Conservation (phyloP, 2,888 invertebrate species). For the Lasius fuliginosus region DNA sequence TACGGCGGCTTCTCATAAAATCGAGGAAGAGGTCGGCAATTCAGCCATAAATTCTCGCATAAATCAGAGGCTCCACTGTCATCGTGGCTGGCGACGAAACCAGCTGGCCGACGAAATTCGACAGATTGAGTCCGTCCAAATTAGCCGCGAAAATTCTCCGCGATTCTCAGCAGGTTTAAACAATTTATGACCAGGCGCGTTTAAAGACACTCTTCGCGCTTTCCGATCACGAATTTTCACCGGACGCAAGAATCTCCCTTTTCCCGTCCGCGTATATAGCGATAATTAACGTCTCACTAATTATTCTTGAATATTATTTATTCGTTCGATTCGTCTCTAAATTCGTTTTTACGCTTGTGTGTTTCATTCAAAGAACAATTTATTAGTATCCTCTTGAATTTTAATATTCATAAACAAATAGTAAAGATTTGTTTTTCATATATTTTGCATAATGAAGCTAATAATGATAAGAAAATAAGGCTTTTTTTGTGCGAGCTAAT, state of each 20-base stretch:
- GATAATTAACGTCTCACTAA: conserved; percentile 2
- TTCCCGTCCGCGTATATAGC: neutral
- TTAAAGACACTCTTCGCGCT: conserved; percentile 27
- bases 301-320: conserved; percentile 29
- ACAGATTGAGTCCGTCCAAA: conserved; percentile 50
- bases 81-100: conserved; percentile 8
- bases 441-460: neutral
- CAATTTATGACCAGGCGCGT: conserved; percentile 56
- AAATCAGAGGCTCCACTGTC: conserved; percentile 1
- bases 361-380: neutral
- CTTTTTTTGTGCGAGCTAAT: too few species aligned
- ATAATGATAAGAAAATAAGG: too few species aligned
- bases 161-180: conserved; percentile 28
- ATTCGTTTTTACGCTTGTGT: neutral
- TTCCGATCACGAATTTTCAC: conserved; percentile 34
- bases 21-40: conserved; percentile 34
- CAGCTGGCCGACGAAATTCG: conserved; percentile 49
- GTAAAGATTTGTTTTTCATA: neutral
- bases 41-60: conserved; percentile 63
- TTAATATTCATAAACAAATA: neutral
- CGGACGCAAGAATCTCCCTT: neutral
- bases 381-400: neutral
- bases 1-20: conserved; percentile 60
- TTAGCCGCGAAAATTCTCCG: conserved; percentile 53
- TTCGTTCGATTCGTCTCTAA: neutral